Evolutionary conservation across 1,140 invertebrate species (phyloP).

Genomic region (Calosoma granatense): DNA sequence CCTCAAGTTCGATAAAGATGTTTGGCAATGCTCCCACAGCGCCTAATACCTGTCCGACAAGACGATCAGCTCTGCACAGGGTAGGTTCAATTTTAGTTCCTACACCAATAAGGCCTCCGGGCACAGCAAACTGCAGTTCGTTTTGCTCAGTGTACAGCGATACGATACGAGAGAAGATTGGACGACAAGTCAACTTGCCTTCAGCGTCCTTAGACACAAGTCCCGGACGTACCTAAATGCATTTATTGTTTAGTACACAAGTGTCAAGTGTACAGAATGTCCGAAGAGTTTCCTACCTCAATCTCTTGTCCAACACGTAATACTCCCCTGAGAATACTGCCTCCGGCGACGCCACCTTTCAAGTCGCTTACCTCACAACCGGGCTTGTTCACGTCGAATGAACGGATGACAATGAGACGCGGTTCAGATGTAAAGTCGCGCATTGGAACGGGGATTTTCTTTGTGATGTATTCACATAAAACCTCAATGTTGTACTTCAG

Average conservation of each 20-base stretch:
- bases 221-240: slow-evolving; percentile 84
- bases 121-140: slow-evolving; percentile 96
- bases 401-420: slow-evolving; percentile 96
- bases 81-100: slow-evolving; percentile 99
- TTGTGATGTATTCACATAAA: slow-evolving; percentile 94
- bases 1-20: slow-evolving; percentile 97
- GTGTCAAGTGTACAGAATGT: neutral
- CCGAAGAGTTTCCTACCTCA: slow-evolving; percentile 35
- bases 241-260: neutral
- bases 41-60: slow-evolving; percentile 98
- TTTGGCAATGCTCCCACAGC: slow-evolving; percentile 92
- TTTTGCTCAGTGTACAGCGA: slow-evolving; percentile 99
- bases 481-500: slow-evolving; percentile 99
- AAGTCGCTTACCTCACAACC: slow-evolving; percentile 98
- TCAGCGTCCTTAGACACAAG: slow-evolving; percentile 94
- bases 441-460: slow-evolving; percentile 94
- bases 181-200: slow-evolving; percentile 90
- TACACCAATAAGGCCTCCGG: slow-evolving; percentile 96
- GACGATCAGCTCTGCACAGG: slow-evolving; percentile 91
- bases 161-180: slow-evolving; percentile 94
- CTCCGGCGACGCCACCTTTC: slow-evolving; percentile 97
- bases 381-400: slow-evolving; percentile 99
- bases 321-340: slow-evolving; percentile 92
- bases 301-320: slow-evolving; percentile 72
- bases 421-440: slow-evolving; percentile 92